Evolutionary conservation across 2,797 vertebrate genomes (phyloP), one percentile per base, ranked within the genome.

Genomic region (Mus caroli): DNA sequence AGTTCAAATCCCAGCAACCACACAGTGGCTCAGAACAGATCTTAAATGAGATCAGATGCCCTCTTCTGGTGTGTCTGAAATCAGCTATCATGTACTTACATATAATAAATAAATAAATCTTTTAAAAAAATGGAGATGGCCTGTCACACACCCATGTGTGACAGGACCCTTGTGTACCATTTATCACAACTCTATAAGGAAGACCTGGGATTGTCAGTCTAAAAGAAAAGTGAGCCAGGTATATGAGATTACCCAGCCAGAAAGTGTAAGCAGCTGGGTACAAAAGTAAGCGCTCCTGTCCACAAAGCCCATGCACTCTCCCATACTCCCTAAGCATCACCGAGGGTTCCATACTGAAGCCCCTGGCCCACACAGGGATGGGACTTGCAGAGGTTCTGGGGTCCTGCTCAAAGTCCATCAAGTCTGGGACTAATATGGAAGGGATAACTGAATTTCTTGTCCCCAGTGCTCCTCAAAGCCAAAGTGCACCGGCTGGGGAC

Each of bases 91-190:
- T 50, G 50, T 50, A 50, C 50, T 50, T 50, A 50, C 50, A 50
- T 50, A 50, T 50, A 50, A 50, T 50, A 50, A 50, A 50, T 50
- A 50, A 50, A 50, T 50, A 50, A 50, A 50, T 50, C 50, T 50
- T 50, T 46, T 46, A 7, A 54, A 64, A 40, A 58, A 52, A 52
- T 0, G 2, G 15, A 50, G 0, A 9, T 54, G 50, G n/a, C 11
- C 28, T 11, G 2, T 20, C 20, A 14, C 1, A 12, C 0, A 8
- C 40, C 9, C 1, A n/a, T 13, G 1, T 6, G 60, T 20, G 26
- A 11, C 26, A 40, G 7, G 13, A 50, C 7, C 22, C 1, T 26
- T 6, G 3, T 0, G 9, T 1, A 8, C 12, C 26, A 17, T 26
- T 22, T 46, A 62, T 0, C 2, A 24, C 12, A 46, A n/a, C 40